Evolutionary conservation across 2,888 invertebrate genomes (phyloP), one percentile per base, ranked within the genome.

Genomic region (Drosophila cyrtoloma): DNA sequence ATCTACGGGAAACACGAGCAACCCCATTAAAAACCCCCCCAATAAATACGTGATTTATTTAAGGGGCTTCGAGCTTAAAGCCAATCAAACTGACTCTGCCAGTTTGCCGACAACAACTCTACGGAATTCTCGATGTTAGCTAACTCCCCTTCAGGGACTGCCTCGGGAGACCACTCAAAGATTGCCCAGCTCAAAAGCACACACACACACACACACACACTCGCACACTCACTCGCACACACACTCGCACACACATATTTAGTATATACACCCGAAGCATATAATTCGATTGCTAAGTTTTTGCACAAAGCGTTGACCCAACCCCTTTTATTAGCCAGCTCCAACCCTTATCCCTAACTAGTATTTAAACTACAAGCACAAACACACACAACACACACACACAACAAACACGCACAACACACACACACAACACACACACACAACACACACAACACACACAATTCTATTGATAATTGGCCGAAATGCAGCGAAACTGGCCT

Each of bases 211-310:
- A n/a, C n/a, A 22, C 5, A 44, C 14, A 26, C 22, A 5, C 42
- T 10, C 3, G 10, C 10, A 42, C 42, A 3, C 42, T 19, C 39
- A 19, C 16, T 6, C 37, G 0, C 39, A 0, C 19, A 10, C n/a
- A n/a, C 22, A 22, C 22, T 1, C 14, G 0, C 47, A 22, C 6
- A 22, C 14, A 26, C 26, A 10, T 14, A 2, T 39, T 52, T 26
- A 42, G 39, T 28, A 26, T 5, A 5, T 26, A 33, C 9, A 42
- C 19, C 12, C 37, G 12, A 14, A 28, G 51, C 62, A 37, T 53
- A 52, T 77, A 75, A 78, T 81, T 80, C 77, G 77, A 80, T 80
- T 80, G 80, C 69, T 44, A 63, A 77, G 68, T 77, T 77, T 80
- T 80, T 77, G 67, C 67, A 55, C 28, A 71, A 75, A 64, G 52